Conservation (phyloP, 2,113 vertebrate species). For the Cottus gobio region DNA sequence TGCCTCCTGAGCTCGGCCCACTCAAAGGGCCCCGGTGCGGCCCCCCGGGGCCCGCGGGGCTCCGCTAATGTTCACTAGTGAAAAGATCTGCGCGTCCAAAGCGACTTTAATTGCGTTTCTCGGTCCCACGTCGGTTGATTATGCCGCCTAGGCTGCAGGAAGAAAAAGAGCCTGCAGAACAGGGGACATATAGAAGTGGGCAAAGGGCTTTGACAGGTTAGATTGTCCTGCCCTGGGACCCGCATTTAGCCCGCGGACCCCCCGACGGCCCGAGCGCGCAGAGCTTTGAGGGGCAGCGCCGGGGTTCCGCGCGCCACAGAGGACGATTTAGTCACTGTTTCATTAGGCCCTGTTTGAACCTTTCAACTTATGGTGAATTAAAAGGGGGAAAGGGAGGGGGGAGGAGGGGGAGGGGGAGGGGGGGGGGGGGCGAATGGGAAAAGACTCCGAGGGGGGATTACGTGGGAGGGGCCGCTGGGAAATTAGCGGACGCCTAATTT, state of each 20-base stretch:
- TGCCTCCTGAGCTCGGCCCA: slow-evolving; percentile 68
- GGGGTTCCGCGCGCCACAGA: slow-evolving; percentile 86
- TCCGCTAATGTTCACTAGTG: slow-evolving; percentile 79
- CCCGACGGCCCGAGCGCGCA: slow-evolving; percentile 78
- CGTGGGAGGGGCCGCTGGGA: slow-evolving; percentile 92
- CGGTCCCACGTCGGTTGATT: slow-evolving; percentile 86
- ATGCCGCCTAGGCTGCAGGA: slow-evolving; percentile 81
- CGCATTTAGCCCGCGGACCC: slow-evolving; percentile 79
- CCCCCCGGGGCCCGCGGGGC: slow-evolving; percentile 50
- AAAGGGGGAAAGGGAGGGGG: slow-evolving; percentile 76
- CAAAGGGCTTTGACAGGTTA: slow-evolving; percentile 85
- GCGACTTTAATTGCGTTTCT: slow-evolving; percentile 88
- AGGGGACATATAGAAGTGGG: slow-evolving; percentile 76
- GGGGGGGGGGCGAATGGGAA: slow-evolving; percentile 84
- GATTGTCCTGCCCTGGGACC: slow-evolving; percentile 83
- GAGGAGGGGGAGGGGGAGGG: slow-evolving; percentile 65
- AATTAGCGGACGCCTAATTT: slow-evolving; percentile 99
- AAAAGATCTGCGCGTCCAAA: slow-evolving; percentile 80
- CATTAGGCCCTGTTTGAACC: slow-evolving; percentile 99
- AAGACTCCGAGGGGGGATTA: slow-evolving; percentile 86
- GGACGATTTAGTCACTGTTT: slow-evolving; percentile 96
- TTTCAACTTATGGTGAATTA: slow-evolving; percentile 98
- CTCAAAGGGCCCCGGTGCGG: slow-evolving; percentile 77
- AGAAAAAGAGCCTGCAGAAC: slow-evolving; percentile 51
- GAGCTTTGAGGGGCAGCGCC: slow-evolving; percentile 88